Base-by-base conservation (phyloP, 2,888 invertebrate species). In the Molanna angustata region DNA sequence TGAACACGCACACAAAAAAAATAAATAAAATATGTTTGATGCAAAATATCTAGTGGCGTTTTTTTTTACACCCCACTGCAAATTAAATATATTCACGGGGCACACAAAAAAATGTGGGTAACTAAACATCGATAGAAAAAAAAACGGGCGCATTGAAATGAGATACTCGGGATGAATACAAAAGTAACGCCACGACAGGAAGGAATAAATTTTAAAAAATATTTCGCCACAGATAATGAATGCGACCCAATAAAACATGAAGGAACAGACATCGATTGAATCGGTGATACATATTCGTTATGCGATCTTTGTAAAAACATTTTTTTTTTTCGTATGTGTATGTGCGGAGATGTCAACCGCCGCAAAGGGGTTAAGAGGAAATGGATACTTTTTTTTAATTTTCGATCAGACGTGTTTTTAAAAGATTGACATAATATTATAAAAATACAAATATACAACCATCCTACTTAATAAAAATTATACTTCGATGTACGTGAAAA, bases 121-220 rank as follows among this genome's bases (percentile, higher is more conserved):
- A 40, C 56, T 49, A 53, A 53, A 55, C 52, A 47, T 45, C 17
- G 40, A 49, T 18, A 47, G 32, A 40, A 16, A 55, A 55, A 55
- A 55, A 55, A 51, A 51, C 50, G 48, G 46, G 46, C 52, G 44
- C 54, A 74, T 75, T 75, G 77, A 75, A 77, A 77, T 71, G 74
- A 76, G 77, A 77, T 73, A 76, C 76, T 72, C 70, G 71, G 68
- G 69, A 65, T 66, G 74, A 70, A 74, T 74, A 72, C 68, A 71
- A 75, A 76, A 76, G 58, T 58, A 53, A 50, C 43, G 44, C 43
- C 45, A 17, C 39, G 44, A 56, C 58, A 47, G 55, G 58, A 58
- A 58, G 54, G 53, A 53, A 53, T 57, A 49, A 43, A 44, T 54
- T 57, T 57, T 42, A 45, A 32, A 48, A 19, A 14, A 37, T 41